phyloP scores from a whole-genome alignment of 2,113 vertebrate species.

The Empidonax alnorum region DNA sequence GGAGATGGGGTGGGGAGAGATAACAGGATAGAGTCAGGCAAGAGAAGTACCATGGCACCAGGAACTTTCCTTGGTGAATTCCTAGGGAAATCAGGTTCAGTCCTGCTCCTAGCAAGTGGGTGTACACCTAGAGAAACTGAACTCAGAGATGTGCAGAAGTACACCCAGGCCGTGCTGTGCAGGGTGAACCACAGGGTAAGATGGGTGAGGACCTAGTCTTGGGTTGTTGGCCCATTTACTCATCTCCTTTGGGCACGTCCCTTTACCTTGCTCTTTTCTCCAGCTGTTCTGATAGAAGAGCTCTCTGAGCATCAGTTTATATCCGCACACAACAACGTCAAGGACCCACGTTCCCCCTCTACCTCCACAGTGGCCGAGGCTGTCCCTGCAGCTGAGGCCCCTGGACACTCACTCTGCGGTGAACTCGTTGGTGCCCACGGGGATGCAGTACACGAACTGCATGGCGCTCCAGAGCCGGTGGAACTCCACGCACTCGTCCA shows the following conservation, averaged over 20 bases:
- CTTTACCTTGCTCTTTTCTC: not conserved
- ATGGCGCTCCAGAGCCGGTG: conserved; percentile 99
- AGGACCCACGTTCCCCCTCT: accelerated
- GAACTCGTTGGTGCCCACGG: conserved; percentile 97
- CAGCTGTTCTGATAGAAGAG: not conserved
- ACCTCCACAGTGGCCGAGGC: not conserved
- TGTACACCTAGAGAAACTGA: not conserved
- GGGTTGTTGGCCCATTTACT: not conserved
- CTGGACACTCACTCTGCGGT: conserved; percentile 91
- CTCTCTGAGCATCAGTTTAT: not conserved
- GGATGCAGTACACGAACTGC: conserved; percentile 99
- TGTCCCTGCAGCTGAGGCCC: not conserved
- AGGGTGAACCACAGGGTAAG: not conserved
- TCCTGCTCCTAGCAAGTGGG: not conserved
- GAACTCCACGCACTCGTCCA: conserved; percentile 98
- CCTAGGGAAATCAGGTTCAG: not conserved
- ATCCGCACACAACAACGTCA: not conserved
- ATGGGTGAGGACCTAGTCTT: not conserved
- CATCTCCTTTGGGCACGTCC: not conserved
- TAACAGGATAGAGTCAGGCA: not conserved
- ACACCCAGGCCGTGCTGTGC: not conserved
- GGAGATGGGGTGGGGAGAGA: not conserved
- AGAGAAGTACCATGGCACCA: not conserved
- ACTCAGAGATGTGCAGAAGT: not conserved
- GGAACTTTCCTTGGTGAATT: not conserved